A percentile compares a stretch with the other conserved stretches of the same genome.
phyloP scores from a whole-genome alignment of 2,113 vertebrate species.

The Scopus umbretta region DNA sequence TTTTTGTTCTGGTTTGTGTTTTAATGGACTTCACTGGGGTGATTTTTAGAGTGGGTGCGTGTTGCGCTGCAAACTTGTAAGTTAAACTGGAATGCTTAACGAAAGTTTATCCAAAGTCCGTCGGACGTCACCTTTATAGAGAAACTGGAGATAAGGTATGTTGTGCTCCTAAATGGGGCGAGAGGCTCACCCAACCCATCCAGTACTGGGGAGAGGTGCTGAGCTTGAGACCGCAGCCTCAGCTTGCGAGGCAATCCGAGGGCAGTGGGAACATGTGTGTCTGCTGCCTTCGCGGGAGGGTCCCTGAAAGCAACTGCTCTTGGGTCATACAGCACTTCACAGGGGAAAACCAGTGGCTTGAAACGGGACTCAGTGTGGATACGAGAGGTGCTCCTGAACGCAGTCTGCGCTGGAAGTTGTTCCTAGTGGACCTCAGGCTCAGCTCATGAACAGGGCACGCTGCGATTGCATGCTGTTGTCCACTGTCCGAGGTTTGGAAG shows the following conservation, averaged over 20 bases:
- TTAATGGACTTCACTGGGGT: neutral
- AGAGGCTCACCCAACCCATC: neutral
- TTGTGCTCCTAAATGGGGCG: neutral
- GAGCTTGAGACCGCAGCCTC: neutral
- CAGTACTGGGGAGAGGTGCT: neutral
- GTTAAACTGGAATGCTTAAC: neutral
- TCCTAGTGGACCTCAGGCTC: neutral
- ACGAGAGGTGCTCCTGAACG: neutral
- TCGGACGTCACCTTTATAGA: neutral
- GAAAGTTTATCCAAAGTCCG: neutral
- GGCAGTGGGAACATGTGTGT: neutral
- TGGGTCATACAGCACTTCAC: neutral
- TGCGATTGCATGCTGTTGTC: neutral
- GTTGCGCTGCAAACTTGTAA: neutral
- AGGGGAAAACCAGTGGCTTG: neutral
- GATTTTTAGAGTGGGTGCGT: neutral
- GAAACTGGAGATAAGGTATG: neutral
- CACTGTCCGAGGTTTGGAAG: neutral
- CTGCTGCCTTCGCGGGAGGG: neutral
- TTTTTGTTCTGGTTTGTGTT: neutral
- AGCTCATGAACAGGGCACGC: rapidly evolving
- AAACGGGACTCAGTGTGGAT: rapidly evolving
- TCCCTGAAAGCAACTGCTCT: neutral
- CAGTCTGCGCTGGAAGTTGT: rapidly evolving
- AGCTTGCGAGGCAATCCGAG: neutral